A percentile compares a stretch with the other conserved stretches of the same genome.
Evolutionary conservation across 2,113 vertebrate genomes (phyloP).

Genomic region (Cottus gobio): DNA sequence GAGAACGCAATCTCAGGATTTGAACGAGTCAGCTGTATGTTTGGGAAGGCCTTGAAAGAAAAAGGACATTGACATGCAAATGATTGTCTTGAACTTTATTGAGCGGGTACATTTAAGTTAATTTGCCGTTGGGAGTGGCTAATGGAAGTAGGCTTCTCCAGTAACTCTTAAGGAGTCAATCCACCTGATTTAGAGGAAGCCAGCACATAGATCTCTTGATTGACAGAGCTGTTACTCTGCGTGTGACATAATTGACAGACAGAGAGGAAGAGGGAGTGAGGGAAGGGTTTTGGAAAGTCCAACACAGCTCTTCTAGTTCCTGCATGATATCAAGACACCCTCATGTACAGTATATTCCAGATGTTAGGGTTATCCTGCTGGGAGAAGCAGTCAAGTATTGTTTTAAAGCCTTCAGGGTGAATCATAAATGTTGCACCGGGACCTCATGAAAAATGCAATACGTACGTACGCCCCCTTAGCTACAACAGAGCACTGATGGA

Average conservation of each 20-base stretch:
- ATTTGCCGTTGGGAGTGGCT: constrained; percentile 85
- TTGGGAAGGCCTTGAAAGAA: constrained; percentile 75
- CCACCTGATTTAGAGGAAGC: constrained; percentile 84
- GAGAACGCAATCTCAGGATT: constrained; percentile 65
- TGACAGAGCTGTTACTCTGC: constrained; percentile 81
- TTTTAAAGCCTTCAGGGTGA: constrained; percentile 74
- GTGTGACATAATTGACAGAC: constrained; percentile 72
- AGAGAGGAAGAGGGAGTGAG: constrained; percentile 29
- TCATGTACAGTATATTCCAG: constrained; percentile 42
- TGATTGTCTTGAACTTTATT: constrained; percentile 84
- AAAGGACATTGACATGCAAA: constrained; percentile 83
- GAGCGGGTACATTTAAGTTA: constrained; percentile 85
- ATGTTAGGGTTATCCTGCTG: constrained; percentile 59
- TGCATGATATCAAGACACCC: constrained; percentile 37
- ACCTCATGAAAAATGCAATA: constrained; percentile 82
- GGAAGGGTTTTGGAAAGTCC: constrained; percentile 22
- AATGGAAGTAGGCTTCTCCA: constrained; percentile 84
- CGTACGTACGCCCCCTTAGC: constrained; percentile 47
- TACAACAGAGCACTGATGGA: constrained; percentile 68
- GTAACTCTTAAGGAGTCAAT: constrained; percentile 84
- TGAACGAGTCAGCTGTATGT: constrained; percentile 76
- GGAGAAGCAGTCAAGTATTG: constrained; percentile 76
- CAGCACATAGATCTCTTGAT: constrained; percentile 81
- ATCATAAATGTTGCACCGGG: constrained; percentile 82
- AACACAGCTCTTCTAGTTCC: constrained; percentile 16